Conservation (phyloP, 2,113 vertebrate species). For the Calyptomena viridis region DNA sequence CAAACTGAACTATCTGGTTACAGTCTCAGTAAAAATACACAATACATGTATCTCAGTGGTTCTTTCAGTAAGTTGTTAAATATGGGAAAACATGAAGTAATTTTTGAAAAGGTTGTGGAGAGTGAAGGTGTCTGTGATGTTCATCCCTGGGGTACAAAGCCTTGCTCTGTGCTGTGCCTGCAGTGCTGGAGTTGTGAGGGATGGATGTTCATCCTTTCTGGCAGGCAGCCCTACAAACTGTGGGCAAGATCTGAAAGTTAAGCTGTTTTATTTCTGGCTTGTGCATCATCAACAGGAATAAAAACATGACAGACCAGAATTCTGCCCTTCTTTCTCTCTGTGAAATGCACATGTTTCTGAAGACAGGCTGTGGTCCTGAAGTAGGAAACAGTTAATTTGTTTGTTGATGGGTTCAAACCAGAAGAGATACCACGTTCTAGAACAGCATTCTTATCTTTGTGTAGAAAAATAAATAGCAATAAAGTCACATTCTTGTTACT, state of each 20-base stretch:
- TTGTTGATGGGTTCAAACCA: neutral
- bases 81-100: neutral
- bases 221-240: slow-evolving; percentile 13
- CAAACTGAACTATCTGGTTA: neutral
- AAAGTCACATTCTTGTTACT: neutral
- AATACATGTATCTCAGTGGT: neutral
- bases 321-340: neutral
- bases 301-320: slow-evolving; percentile 9
- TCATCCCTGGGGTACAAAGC: neutral
- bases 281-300: slow-evolving; percentile 38
- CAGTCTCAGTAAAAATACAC: neutral
- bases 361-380: neutral
- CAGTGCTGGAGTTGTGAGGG: neutral
- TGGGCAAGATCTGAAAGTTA: slow-evolving; percentile 37
- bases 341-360: neutral
- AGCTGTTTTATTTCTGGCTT: slow-evolving; percentile 56
- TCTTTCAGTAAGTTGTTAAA: neutral
- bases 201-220: slow-evolving; percentile 13
- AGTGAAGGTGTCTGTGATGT: neutral
- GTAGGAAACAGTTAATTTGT: neutral
- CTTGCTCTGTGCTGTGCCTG: neutral
- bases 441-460: neutral
- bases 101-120: neutral
- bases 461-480: neutral
- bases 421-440: neutral